A percentile compares a stretch with the other conserved stretches of the same genome.
Evolutionary conservation across 2,888 invertebrate species (phyloP).

Genomic region (Galerucella nymphaeae): DNA sequence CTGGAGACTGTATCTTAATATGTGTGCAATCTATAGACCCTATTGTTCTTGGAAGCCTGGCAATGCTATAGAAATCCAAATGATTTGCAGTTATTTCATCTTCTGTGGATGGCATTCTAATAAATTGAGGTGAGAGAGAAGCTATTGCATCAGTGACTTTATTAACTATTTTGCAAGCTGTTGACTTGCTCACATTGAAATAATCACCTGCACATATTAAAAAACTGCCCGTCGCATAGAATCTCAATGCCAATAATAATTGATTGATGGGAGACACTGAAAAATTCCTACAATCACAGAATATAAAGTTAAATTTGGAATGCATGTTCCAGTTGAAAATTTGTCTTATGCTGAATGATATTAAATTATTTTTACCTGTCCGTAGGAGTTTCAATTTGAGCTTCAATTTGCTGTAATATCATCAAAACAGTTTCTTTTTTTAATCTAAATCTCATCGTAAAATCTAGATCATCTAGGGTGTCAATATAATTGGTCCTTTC

Average conservation of each 20-base stretch:
- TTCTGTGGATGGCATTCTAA: slow-evolving; percentile 13
- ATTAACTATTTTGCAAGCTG: slow-evolving; percentile 6
- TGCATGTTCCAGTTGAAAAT: too few species aligned
- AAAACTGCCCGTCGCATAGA: slow-evolving; percentile 15
- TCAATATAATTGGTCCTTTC: slow-evolving; percentile 1
- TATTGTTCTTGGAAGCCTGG: slow-evolving; percentile 15
- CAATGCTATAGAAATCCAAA: neutral
- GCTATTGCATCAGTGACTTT: neutral
- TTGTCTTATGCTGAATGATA: neutral
- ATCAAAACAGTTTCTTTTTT: slow-evolving; percentile 20
- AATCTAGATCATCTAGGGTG: slow-evolving; percentile 17
- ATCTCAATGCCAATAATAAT: slow-evolving; percentile 11
- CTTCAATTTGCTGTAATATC: slow-evolving; percentile 18
- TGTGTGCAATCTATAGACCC: slow-evolving; percentile 16
- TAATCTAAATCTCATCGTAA: slow-evolving; percentile 15
- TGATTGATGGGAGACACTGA: slow-evolving; percentile 16
- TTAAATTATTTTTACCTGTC: slow-evolving; percentile 1
- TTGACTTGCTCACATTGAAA: slow-evolving; percentile 12
- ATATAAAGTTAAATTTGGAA: too few species aligned
- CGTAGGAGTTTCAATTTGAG: neutral
- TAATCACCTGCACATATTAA: slow-evolving; percentile 4
- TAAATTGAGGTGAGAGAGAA: slow-evolving; percentile 6
- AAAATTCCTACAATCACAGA: slow-evolving; percentile 1
- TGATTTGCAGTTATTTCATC: neutral
- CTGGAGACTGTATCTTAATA: too few species aligned